phyloP scores from a whole-genome alignment of 2,113 vertebrate genomes.

The Salvelinus fontinalis region DNA sequence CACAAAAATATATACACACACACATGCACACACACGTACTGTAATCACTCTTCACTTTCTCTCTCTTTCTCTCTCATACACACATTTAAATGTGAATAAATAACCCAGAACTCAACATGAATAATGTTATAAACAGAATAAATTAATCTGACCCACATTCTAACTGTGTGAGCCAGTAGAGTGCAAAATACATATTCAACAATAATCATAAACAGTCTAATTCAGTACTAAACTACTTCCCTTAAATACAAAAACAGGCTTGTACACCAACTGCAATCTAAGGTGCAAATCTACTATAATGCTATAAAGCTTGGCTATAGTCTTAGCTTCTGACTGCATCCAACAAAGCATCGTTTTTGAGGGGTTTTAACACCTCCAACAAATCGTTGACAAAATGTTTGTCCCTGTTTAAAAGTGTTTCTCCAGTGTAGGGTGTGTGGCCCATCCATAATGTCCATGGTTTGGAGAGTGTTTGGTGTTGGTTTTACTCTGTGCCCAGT shows the following conservation, averaged over 20 bases:
- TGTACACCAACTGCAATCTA: conserved; percentile 24
- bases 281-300: conserved; percentile 22
- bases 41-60: no score
- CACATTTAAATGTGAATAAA: neutral
- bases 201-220: neutral
- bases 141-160: neutral
- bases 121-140: neutral
- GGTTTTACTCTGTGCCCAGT: neutral
- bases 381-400: neutral
- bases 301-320: conserved; percentile 17
- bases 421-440: neutral
- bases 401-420: neutral
- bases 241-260: neutral
- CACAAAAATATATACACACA: neutral
- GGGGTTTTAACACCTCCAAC: neutral
- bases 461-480: neutral
- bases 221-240: neutral
- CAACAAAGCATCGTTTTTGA: no score
- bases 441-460: neutral
- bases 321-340: no score
- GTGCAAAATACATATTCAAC: conserved; percentile 11
- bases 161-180: neutral
- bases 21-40: neutral
- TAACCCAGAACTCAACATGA: neutral
- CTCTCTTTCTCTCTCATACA: no score